Conservation (phyloP, 2,797 vertebrate species). For the Gorsachius magnificus region DNA sequence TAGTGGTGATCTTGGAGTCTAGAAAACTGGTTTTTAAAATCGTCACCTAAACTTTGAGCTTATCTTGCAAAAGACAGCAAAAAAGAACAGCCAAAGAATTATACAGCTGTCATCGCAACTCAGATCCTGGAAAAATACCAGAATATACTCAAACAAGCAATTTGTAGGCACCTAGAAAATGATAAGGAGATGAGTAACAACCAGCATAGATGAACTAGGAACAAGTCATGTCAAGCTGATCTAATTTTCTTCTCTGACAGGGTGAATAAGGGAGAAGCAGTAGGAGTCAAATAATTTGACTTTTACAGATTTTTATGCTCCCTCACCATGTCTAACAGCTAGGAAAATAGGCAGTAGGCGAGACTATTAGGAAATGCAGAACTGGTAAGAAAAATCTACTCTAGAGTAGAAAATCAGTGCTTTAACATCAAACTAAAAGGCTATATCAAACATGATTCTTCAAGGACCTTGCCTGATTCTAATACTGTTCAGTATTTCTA, state of each 20-base stretch:
- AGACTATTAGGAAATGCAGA: background rate
- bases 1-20: background rate
- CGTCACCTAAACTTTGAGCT: background rate
- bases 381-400: background rate
- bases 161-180: background rate
- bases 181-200: background rate
- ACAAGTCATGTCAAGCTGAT: background rate
- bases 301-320: background rate
- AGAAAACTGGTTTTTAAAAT: background rate
- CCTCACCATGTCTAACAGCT: background rate
- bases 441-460: background rate
- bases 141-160: background rate
- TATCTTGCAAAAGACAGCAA: background rate
- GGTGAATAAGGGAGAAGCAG: background rate
- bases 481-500: background rate
- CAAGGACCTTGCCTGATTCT: background rate
- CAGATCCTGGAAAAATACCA: background rate
- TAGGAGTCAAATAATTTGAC: background rate
- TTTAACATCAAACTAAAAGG: background rate
- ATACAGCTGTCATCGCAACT: background rate
- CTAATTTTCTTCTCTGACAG: constrained; percentile 12
- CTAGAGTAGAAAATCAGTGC: background rate
- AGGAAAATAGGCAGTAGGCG: background rate
- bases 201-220: background rate
- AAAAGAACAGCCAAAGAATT: background rate